Conservation (phyloP, 1,140 invertebrate species). For the Hetaerina americana region DNA sequence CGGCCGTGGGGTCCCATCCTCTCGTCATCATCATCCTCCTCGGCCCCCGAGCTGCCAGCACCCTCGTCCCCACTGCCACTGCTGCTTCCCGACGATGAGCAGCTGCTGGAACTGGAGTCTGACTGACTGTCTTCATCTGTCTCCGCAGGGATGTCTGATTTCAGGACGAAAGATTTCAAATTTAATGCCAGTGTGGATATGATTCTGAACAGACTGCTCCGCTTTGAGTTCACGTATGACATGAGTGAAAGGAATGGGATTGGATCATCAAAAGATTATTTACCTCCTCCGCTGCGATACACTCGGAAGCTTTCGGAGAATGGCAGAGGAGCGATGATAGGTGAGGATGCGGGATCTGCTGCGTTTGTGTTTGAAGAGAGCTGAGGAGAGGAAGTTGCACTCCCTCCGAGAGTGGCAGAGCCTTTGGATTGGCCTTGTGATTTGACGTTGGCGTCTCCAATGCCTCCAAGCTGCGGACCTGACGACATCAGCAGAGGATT, state of each 20-base stretch:
- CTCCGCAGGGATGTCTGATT: slow-evolving; percentile 22
- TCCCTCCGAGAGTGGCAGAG: background rate
- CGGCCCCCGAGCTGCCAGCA: background rate
- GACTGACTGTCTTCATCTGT: slow-evolving; percentile 24
- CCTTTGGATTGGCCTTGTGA: slow-evolving; percentile 21
- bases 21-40: too few relatives aligned
- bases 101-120: slow-evolving; percentile 18
- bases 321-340: slow-evolving; percentile 11
- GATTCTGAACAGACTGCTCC: too few relatives aligned
- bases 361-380: background rate
- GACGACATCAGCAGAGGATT: background rate
- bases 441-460: too few relatives aligned
- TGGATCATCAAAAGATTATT: slow-evolving; percentile 9
- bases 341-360: background rate
- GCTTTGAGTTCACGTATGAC: too few relatives aligned
- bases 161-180: too few relatives aligned
- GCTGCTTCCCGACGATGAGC: slow-evolving; percentile 11
- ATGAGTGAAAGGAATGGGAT: background rate
- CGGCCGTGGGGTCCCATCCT: too few relatives aligned
- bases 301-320: slow-evolving; percentile 41
- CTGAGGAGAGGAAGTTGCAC: background rate
- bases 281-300: slow-evolving; percentile 33
- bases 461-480: slow-evolving; percentile 7
- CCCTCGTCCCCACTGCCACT: slow-evolving; percentile 8
- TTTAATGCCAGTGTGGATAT: too few relatives aligned